A percentile compares a stretch with the other conserved stretches of the same genome.
phyloP scores from a whole-genome alignment of 2,888 invertebrate species.

The Halictus ligatus region DNA sequence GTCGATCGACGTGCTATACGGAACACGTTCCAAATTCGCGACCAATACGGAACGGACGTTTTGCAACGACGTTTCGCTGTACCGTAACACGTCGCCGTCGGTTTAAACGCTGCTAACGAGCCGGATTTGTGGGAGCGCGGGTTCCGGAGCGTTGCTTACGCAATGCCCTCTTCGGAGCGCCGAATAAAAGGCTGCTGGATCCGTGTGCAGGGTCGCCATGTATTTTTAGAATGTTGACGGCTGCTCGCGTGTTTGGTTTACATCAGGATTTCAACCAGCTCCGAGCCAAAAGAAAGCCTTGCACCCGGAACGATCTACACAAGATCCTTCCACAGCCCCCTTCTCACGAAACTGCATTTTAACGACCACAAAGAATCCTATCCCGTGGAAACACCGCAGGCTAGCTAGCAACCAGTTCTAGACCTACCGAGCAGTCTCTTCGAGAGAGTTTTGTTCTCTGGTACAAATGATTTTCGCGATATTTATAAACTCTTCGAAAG shows the following conservation, averaged over 20 bases:
- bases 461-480: background rate
- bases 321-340: background rate
- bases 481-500: background rate
- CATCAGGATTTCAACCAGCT: conserved; percentile 23
- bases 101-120: conserved; percentile 50
- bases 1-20: conserved; percentile 21
- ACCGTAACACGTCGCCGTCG: conserved; percentile 24
- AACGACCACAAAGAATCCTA: background rate
- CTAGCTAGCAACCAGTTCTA: background rate
- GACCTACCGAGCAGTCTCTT: background rate
- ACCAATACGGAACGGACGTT: conserved; percentile 37
- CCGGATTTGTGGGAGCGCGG: conserved; percentile 51
- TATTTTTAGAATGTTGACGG: conserved; percentile 79
- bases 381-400: background rate
- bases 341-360: background rate
- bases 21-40: conserved; percentile 49
- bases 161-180: conserved; percentile 70
- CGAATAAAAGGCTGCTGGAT: conserved; percentile 78
- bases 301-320: background rate
- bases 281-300: conserved; percentile 11
- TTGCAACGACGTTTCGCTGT: conserved; percentile 35
- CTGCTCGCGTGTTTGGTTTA: conserved; percentile 48
- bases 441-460: background rate
- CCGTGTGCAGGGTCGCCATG: conserved; percentile 55
- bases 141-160: conserved; percentile 72